Evolutionary conservation across 2,888 invertebrate genomes (phyloP).

Genomic region (Dicroscelio sp.): DNA sequence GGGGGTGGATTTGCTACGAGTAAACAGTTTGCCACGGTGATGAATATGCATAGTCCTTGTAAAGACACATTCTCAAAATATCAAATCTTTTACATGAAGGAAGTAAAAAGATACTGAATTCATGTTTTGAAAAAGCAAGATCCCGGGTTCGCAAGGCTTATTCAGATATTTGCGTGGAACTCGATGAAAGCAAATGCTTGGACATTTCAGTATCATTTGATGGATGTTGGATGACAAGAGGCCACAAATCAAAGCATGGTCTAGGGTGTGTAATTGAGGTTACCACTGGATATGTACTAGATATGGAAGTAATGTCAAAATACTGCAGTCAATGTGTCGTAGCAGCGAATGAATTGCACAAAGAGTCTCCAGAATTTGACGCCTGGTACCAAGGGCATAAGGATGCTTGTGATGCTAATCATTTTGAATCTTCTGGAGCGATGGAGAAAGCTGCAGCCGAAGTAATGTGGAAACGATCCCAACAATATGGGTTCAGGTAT

Average conservation of each 20-base stretch:
- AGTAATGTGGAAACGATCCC: conserved; percentile 7
- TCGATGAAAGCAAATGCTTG: no score
- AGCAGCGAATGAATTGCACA: neutral
- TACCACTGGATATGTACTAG: conserved; percentile 13
- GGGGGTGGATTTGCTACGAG: conserved; percentile 29
- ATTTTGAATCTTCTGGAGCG: conserved; percentile 32
- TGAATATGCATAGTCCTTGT: conserved; percentile 40
- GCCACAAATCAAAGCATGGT: conserved; percentile 41
- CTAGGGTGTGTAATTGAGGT: conserved; percentile 30
- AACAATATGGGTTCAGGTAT: neutral
- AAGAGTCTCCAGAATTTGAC: neutral
- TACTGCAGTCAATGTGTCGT: conserved; percentile 14
- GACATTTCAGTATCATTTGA: conserved; percentile 30
- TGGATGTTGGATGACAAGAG: conserved; percentile 29
- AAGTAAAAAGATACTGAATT: neutral
- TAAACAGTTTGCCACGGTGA: conserved; percentile 40
- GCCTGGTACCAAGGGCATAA: conserved; percentile 3
- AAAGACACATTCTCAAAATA: no score
- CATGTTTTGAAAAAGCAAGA: conserved; percentile 22
- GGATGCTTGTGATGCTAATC: neutral
- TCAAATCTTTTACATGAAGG: neutral
- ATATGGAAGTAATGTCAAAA: conserved; percentile 31
- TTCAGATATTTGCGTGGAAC: conserved; percentile 1
- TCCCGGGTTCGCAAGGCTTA: neutral
- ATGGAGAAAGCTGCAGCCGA: conserved; percentile 30